Evolutionary conservation across 1,140 invertebrate species (phyloP), one percentile per base, ranked within the genome.

Genomic region (Elymnias hypermnestra): DNA sequence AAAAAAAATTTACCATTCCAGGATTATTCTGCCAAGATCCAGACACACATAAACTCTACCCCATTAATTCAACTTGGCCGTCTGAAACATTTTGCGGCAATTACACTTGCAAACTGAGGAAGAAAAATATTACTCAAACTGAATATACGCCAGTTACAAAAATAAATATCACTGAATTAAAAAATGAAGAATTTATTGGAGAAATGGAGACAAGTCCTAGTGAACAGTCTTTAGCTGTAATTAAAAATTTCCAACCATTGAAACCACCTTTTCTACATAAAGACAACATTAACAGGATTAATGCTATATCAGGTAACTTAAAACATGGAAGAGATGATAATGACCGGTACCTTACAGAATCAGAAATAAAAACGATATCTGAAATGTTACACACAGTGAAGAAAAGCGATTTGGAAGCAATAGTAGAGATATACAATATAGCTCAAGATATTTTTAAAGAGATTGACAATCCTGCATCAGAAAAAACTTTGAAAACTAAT

Each of bases 1-100:
- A 1, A 33, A 33, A 5, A 4, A 12, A 2, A 5, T 33, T 33
- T 8, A 15, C 3, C n/a, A 51, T 82, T 83, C 25, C 81, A 86
- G 85, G 48, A 18, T 50, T 77, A 15, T 79, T 68, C 47, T 87
- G 85, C 43, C 64, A 63, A 57, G 85, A 87, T 56, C 85, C 85
- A 23, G 74, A 84, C 18, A 86, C 83, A 4, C 66, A 67, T 4
- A 68, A 73, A 38, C 44, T 77, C 3, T 63, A 87, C 39, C 49
- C 71, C 12, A 58, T 76, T 1, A 86, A 86, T 49, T 62, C 71
- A 9, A 83, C 82, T 2, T 87, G 85, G 85, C 46, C 63, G 12
- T 72, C 85, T 0, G 56, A 65, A 26, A 59, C 69, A 5, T 87
- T 87, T 45, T 86, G 83, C 39, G 85, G 85, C 3, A 85, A 77